Evolutionary conservation across 2,797 vertebrate species (phyloP).

Genomic region (Brotula barbata): DNA sequence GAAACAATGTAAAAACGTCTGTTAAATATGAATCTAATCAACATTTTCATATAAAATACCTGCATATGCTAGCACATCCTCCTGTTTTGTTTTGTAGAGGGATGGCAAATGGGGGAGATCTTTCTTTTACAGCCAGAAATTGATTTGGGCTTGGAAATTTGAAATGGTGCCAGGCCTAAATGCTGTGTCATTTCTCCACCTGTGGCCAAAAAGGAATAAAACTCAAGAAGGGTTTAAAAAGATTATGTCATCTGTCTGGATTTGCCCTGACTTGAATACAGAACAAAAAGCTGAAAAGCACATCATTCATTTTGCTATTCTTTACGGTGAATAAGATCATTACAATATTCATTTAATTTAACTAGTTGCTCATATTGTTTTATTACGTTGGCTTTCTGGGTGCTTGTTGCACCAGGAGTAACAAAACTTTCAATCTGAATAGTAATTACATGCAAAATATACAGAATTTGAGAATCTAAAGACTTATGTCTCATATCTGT

Average conservation of each 20-base stretch:
- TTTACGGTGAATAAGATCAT: too few relatives aligned
- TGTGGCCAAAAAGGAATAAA: constrained; percentile 38
- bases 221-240: constrained; percentile 12
- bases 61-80: background rate
- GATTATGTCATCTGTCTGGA: constrained; percentile 50
- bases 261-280: constrained; percentile 32
- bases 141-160: constrained; percentile 57
- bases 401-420: background rate
- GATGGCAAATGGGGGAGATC: constrained; percentile 1
- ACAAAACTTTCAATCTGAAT: background rate
- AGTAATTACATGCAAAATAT: background rate
- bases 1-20: too few relatives aligned
- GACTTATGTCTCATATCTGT: constrained; percentile 34
- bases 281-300: too few relatives aligned
- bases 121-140: constrained; percentile 25
- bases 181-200: constrained; percentile 72
- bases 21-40: too few relatives aligned
- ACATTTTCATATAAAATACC: too few relatives aligned
- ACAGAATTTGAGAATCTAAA: constrained; percentile 21
- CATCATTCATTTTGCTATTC: too few relatives aligned
- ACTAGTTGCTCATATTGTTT: constrained; percentile 22
- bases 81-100: background rate
- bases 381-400: constrained; percentile 8
- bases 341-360: constrained; percentile 10
- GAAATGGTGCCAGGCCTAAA: constrained; percentile 71